Evolutionary conservation across 2,113 vertebrate genomes (phyloP), one percentile per base, ranked within the genome.

Genomic region (Pundamilia nyererei): DNA sequence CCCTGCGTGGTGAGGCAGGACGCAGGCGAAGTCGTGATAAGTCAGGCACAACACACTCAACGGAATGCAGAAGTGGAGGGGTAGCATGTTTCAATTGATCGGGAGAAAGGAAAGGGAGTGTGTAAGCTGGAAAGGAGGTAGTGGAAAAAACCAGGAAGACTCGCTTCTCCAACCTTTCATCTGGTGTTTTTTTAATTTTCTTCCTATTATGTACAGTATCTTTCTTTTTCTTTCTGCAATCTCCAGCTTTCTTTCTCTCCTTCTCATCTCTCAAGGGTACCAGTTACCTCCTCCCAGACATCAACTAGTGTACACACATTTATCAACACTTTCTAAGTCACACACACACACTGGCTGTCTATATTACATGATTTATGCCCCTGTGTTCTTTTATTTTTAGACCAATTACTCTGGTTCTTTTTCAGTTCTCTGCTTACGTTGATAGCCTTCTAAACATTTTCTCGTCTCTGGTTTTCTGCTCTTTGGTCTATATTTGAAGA

Each of bases 311-410:
- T 77, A 47, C 85, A 88, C 79, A 91, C 77, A 87, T 53, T 24
- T 56, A 86, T 75, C 80, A 79, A 54, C 87, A 70, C 80, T 24
- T 31, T 47, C 81, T 17, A 12, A 82, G n/a, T 65, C 88, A 90
- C 49, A 80, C 68, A 80, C 65, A 79, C 89, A 88, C 45, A 68
- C 31, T 56, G 72, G 68, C 89, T 91, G 89, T 93, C 90, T 82
- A 81, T 90, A 85, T 33, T 13, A 80, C 85, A 94, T 93, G 92
- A 95, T 95, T 94, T 93, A 95, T 93, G 89, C 72, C 89, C 79
- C 87, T 55, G 19, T 90, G 85, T 93, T 93, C 38, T 83, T 86
- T 80, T 93, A 89, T 93, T 93, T 93, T 92, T 90, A 80, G 87
- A 90, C 86, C 91, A 92, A 85, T 93, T 91, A 89, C 87, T 90